These are phyloP conservation scores for Drosophila ambigua DNA, from an alignment of 1,140 invertebrate species.

Conservation along the genomic window DNA sequence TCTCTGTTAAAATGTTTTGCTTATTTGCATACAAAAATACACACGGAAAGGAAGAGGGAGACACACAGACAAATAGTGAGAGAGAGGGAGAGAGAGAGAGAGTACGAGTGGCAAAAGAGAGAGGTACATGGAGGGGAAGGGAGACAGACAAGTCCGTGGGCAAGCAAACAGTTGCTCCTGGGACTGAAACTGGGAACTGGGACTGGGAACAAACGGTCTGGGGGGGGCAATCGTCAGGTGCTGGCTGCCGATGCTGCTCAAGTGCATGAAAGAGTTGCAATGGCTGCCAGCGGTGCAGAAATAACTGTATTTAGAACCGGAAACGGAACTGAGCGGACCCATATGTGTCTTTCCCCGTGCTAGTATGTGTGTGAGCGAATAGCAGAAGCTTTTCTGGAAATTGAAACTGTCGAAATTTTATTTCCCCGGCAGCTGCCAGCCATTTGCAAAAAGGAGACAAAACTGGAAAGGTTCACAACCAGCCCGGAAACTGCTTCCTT, in stretches of 20 bases:
- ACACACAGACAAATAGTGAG: no score
- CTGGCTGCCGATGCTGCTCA: conserved; percentile 39
- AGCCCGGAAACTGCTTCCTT: background rate
- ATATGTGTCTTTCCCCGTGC: conserved; percentile 22
- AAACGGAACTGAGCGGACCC: conserved; percentile 58
- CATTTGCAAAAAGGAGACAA: conserved; percentile 30
- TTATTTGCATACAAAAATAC: conserved; percentile 74
- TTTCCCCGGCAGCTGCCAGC: conserved; percentile 21
- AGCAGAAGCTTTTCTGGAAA: conserved; percentile 48
- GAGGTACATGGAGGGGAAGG: background rate
- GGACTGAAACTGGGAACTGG: conserved; percentile 16
- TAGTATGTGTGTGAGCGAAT: background rate
- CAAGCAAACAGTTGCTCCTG: conserved; percentile 43
- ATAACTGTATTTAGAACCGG: conserved; percentile 68
- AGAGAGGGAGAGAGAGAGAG: background rate
- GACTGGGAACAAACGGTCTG: conserved; percentile 20
- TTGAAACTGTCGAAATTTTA: conserved; percentile 53
- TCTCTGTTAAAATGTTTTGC: conserved; percentile 63
- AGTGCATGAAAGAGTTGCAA: conserved; percentile 62
- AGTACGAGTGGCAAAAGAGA: conserved; percentile 3
- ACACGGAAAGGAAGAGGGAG: conserved; percentile 1
- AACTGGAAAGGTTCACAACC: conserved; percentile 10
- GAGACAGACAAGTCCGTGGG: conserved; percentile 25
- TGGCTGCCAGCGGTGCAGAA: conserved; percentile 54
- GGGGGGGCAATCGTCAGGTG: conserved; percentile 34